These are phyloP conservation scores for Microctenopoma lineatum DNA, from an alignment of 2,797 vertebrate species.

Conservation along the genomic window DNA sequence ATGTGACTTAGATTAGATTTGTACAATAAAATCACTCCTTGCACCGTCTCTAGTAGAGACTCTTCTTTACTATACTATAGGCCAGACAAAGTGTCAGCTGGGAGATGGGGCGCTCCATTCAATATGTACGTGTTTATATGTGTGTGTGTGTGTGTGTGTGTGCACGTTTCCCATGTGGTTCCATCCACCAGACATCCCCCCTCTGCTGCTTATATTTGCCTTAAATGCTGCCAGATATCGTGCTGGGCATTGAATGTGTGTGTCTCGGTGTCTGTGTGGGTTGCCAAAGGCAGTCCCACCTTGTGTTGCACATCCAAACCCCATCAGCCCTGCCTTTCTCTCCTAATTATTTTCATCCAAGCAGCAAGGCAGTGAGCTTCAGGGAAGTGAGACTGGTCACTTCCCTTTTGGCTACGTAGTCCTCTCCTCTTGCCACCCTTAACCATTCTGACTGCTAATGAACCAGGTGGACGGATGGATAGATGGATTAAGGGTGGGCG, in stretches of 20 bases:
- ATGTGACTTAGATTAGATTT: not conserved
- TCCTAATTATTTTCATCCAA: slow-evolving; percentile 67
- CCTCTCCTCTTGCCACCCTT: slow-evolving; percentile 21
- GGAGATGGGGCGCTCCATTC: slow-evolving; percentile 57
- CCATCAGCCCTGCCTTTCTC: slow-evolving; percentile 56
- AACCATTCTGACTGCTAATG: slow-evolving; percentile 44
- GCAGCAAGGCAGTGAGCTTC: slow-evolving; percentile 44
- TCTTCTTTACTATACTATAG: slow-evolving; percentile 39
- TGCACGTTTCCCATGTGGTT: slow-evolving; percentile 55
- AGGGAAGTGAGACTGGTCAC: slow-evolving; percentile 52
- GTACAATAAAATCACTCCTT: slow-evolving; percentile 6
- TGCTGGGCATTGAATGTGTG: slow-evolving; percentile 42
- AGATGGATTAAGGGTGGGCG: not conserved
- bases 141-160: slow-evolving; percentile 44
- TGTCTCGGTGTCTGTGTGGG: slow-evolving; percentile 32
- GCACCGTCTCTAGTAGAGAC: slow-evolving; percentile 7
- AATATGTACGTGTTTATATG: slow-evolving; percentile 26
- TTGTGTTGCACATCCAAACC: slow-evolving; percentile 55
- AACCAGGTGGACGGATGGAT: slow-evolving; percentile 40
- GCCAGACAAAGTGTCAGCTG: slow-evolving; percentile 69
- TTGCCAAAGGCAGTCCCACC: slow-evolving; percentile 65
- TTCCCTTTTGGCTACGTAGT: slow-evolving; percentile 40
- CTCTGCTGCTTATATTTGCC: slow-evolving; percentile 57
- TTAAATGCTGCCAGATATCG: slow-evolving; percentile 70
- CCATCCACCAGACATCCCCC: slow-evolving; percentile 46